A percentile compares a stretch with the other conserved stretches of the same genome.
phyloP scores from a whole-genome alignment of 2,797 vertebrate species.

The Erithacus rubecula region DNA sequence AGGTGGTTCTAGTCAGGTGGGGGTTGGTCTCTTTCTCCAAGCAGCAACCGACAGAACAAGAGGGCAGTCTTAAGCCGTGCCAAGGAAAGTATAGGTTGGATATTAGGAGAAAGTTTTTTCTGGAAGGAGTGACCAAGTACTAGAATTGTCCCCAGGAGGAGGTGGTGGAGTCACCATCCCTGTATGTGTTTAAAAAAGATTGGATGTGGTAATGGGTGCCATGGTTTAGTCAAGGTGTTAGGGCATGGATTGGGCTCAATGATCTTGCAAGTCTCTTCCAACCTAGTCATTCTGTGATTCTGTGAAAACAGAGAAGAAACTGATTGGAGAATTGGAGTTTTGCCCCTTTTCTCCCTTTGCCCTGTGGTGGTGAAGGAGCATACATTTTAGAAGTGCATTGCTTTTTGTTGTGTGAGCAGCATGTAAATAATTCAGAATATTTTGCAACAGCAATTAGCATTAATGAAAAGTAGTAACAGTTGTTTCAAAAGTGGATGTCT shows the following conservation, averaged over 20 bases:
- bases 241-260: fast-evolving
- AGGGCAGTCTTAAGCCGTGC: fast-evolving
- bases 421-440: not conserved
- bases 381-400: not conserved
- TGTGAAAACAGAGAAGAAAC: not conserved
- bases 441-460: not conserved
- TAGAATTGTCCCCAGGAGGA: fast-evolving
- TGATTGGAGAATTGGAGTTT: not conserved
- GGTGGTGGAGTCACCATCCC: not conserved
- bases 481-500: not conserved
- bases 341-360: not conserved
- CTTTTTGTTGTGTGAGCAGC: not conserved
- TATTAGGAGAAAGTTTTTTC: not conserved
- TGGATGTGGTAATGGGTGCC: not conserved
- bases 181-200: not conserved
- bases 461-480: not conserved
- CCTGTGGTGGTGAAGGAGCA: fast-evolving
- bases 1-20: not conserved
- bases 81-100: not conserved
- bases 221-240: not conserved
- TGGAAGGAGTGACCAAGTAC: not conserved
- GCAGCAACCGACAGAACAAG: fast-evolving
- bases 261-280: not conserved
- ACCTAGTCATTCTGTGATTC: not conserved
- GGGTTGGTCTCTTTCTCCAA: not conserved